phyloP scores from a whole-genome alignment of 2,113 vertebrate genomes.

The Lagopus muta region DNA sequence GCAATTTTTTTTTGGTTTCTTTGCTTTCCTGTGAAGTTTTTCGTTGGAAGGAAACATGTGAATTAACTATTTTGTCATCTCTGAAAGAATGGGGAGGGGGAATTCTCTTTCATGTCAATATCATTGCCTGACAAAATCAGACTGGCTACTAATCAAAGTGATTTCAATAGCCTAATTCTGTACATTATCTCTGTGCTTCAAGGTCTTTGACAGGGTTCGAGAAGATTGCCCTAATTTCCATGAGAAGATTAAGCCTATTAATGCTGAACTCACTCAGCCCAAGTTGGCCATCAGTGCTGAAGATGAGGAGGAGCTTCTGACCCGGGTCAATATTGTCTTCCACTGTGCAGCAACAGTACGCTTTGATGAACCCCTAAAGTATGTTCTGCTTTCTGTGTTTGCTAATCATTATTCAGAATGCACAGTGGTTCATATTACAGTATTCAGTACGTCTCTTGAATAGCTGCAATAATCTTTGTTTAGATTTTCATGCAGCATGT shows the following conservation, averaged over 20 bases:
- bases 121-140: background rate
- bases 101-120: background rate
- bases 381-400: conserved; percentile 15
- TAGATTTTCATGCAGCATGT: rapidly evolving
- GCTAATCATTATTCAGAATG: background rate
- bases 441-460: background rate
- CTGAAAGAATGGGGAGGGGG: background rate
- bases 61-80: background rate
- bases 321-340: conserved; percentile 89
- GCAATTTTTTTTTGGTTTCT: background rate
- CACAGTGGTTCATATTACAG: rapidly evolving
- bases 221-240: conserved; percentile 90
- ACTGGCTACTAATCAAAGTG: conserved; percentile 22
- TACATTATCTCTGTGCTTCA: conserved; percentile 59
- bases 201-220: conserved; percentile 93
- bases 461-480: background rate
- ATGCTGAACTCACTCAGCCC: conserved; percentile 89
- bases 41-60: background rate
- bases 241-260: conserved; percentile 90
- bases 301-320: conserved; percentile 85
- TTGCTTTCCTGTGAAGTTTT: background rate
- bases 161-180: conserved; percentile 33
- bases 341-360: conserved; percentile 96
- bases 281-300: conserved; percentile 89
- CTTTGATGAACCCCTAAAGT: conserved; percentile 93